A percentile compares a stretch with the other conserved stretches of the same genome.
These are phyloP conservation scores for Pseudomyrmex cubaensis DNA, from an alignment of 1,140 invertebrate genomes.

Conservation along the genomic window DNA sequence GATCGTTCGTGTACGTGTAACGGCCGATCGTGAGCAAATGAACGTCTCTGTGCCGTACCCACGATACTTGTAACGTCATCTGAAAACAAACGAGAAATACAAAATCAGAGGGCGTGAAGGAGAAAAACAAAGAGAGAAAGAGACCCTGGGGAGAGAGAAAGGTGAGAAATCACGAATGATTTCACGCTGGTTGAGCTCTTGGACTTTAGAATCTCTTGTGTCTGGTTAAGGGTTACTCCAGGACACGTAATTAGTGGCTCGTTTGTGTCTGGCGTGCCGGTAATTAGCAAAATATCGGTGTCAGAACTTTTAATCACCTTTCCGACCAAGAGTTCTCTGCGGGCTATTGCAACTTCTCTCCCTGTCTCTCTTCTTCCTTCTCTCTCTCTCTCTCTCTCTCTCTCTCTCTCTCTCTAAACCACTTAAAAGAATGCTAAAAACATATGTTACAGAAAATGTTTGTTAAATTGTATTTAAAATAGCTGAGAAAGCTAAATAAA, in stretches of 20 bases:
- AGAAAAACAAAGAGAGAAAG: neutral
- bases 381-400: no score
- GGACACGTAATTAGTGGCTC: conserved; percentile 62
- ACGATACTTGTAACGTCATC: conserved; percentile 94
- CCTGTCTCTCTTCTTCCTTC: no score
- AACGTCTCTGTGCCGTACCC: conserved; percentile 95
- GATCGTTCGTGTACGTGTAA: conserved; percentile 96
- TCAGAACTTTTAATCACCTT: conserved; percentile 56
- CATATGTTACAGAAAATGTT: no score
- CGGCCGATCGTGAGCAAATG: conserved; percentile 95
- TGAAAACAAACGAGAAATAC: conserved; percentile 81
- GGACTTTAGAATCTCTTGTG: conserved; percentile 53
- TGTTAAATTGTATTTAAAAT: no score
- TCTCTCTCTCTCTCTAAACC: no score
- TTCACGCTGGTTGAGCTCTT: conserved; percentile 26
- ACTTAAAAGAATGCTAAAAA: no score
- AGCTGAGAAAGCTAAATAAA: no score
- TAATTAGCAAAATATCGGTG: conserved; percentile 65
- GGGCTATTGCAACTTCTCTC: neutral
- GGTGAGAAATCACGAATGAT: conserved; percentile 39
- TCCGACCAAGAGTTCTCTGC: neutral
- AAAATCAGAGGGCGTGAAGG: neutral
- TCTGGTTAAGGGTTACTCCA: conserved; percentile 61
- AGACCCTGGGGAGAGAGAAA: neutral
- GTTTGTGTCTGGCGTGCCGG: conserved; percentile 57